Evolutionary conservation across 1,140 invertebrate species (phyloP), one percentile per base, ranked within the genome.

Genomic region (Tetramorium simillimum): DNA sequence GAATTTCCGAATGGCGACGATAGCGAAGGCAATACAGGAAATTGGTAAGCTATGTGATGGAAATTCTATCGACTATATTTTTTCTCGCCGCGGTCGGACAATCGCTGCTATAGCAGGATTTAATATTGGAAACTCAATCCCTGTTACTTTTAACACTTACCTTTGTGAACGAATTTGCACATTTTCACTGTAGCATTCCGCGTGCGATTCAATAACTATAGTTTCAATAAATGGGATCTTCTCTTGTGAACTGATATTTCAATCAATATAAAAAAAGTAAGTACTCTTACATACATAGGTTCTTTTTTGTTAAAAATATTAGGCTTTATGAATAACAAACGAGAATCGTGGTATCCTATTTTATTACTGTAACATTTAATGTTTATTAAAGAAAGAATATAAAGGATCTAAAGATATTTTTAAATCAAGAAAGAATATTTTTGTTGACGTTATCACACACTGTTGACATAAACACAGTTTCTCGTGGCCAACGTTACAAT

Each of bases 161-260:
- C n/a, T 82, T 84, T 60, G 63, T 67, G 80, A 84, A 62, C 53
- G 69, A 84, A 73, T 84, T 73, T 84, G 69, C 69, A 73, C 80
- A 46, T 33, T 84, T 81, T 58, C 7, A 6, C n/a, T 14, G 40
- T 60, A 60, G 53, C 46, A 84, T 73, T 73, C 4, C 49, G 21
- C 10, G 24, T 46, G 24, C 21, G 33, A 62, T 73, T 84, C 24
- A 58, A 84, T 60, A 58, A 75, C 40, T 70, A 49, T 43, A 84
- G 37, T 73, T 82, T 46, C 18, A n/a, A 43, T 37, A 51, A n/a
- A 73, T 73, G 7, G 18, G 4, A 73, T 24, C 14, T 73, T 72
- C 33, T 67, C 24, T 46, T 37, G 37, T 33, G 14, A 73, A 58
- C 7, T 10, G 53, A 14, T 58, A 69, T 37, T 70, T 51, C 12